phyloP scores from a whole-genome alignment of 2,797 vertebrate genomes.

The Myripristis jacobus region DNA sequence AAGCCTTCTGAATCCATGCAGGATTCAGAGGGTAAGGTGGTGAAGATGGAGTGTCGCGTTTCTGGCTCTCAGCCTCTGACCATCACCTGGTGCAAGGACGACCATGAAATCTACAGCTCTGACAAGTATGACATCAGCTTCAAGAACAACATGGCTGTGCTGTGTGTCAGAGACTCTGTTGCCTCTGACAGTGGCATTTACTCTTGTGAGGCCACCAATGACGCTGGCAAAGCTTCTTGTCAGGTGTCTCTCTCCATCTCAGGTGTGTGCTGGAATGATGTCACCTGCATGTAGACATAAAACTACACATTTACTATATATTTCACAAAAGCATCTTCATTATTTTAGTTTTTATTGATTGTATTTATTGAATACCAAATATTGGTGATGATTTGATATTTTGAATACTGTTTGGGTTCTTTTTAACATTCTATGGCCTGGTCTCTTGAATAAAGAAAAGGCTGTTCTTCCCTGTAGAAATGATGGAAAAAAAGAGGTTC shows the following conservation, averaged over 20 bases:
- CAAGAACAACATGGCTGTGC: conserved; percentile 85
- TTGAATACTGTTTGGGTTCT: neutral
- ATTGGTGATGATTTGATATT: neutral
- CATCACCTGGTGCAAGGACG: conserved; percentile 91
- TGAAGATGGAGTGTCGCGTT: conserved; percentile 91
- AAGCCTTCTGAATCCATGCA: conserved; percentile 89
- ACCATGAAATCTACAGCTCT: conserved; percentile 84
- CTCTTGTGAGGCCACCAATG: conserved; percentile 90
- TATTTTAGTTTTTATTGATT: neutral
- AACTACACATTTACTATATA: neutral
- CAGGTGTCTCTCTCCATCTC: conserved; percentile 88
- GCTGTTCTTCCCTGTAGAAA: neutral
- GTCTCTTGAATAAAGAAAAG: neutral
- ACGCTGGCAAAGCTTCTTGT: conserved; percentile 89
- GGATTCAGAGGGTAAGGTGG: conserved; percentile 87
- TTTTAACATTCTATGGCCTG: neutral
- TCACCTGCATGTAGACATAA: neutral
- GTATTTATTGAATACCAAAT: neutral
- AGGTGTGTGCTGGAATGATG: conserved; percentile 80
- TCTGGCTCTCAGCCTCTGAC: conserved; percentile 92
- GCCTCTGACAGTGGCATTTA: conserved; percentile 87
- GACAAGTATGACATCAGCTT: conserved; percentile 88
- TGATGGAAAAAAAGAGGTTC: neutral
- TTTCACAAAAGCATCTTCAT: neutral
- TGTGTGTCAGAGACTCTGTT: conserved; percentile 83